These are phyloP conservation scores for Myopa testacea DNA, from an alignment of 2,888 invertebrate genomes.

Conservation along the genomic window DNA sequence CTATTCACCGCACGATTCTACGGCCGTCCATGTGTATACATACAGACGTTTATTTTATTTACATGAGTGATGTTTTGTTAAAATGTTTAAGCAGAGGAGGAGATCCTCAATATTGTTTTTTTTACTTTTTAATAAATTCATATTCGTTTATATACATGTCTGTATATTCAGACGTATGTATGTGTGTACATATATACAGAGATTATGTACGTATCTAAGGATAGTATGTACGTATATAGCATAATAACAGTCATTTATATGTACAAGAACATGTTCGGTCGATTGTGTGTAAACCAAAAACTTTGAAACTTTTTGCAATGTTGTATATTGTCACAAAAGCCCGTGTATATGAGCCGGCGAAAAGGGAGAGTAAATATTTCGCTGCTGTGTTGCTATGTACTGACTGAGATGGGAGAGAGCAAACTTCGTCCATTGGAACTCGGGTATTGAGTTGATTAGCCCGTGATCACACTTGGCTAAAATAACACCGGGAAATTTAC, in stretches of 20 bases:
- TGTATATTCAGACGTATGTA: background rate
- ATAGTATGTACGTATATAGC: no score
- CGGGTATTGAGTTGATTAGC: no score
- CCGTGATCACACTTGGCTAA: no score
- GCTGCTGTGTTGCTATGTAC: background rate
- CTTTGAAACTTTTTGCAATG: background rate
- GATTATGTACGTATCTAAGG: no score
- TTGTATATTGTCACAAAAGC: background rate
- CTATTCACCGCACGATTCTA: background rate
- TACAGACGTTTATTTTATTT: background rate
- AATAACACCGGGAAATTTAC: no score
- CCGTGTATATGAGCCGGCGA: constrained; percentile 37
- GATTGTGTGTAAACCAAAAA: no score
- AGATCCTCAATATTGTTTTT: no score
- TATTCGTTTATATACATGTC: background rate
- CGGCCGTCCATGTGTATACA: background rate
- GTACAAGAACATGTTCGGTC: no score
- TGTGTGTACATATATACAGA: background rate
- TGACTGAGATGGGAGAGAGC: background rate
- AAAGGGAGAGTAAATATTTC: constrained; percentile 47
- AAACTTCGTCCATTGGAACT: background rate
- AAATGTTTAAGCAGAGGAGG: no score
- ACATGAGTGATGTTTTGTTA: background rate
- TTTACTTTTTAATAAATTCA: no score
- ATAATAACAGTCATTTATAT: no score